Evolutionary conservation across 2,113 vertebrate species (phyloP).

Genomic region (Echinops telfairi): DNA sequence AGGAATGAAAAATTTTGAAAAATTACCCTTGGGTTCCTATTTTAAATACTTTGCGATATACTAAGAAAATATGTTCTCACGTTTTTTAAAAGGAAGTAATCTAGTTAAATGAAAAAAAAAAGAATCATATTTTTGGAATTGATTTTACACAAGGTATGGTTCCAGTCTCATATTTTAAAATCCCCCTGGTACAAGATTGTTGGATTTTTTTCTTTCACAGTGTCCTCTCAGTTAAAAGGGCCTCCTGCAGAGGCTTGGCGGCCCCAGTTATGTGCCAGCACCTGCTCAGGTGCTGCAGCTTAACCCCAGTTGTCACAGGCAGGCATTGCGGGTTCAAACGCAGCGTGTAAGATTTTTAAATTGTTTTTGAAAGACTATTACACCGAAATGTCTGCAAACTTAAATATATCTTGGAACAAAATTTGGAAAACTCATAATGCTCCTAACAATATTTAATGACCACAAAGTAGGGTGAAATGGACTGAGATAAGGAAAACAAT

Average conservation of each 20-base stretch:
- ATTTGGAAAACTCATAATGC: neutral
- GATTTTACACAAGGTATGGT: conserved; percentile 15
- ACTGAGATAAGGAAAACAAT: neutral
- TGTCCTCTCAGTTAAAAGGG: no score
- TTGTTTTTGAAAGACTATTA: conserved; percentile 31
- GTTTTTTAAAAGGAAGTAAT: neutral
- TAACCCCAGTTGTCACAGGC: no score
- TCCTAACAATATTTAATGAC: conserved; percentile 10
- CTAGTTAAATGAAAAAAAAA: conserved; percentile 26
- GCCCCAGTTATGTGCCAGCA: no score
- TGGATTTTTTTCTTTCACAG: no score
- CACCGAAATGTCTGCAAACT: conserved; percentile 23
- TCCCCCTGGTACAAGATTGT: neutral
- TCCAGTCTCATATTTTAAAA: conserved; percentile 39
- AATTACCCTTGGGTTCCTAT: conserved; percentile 25
- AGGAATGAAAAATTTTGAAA: neutral
- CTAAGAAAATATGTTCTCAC: neutral
- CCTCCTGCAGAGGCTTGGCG: no score
- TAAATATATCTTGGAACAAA: conserved; percentile 21
- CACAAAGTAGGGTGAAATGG: conserved; percentile 31
- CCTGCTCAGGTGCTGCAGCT: no score
- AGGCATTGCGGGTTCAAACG: neutral
- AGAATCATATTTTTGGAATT: neutral
- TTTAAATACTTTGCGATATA: conserved; percentile 22
- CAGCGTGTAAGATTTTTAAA: neutral